Percentiles rank a stretch among this genome's conserved stretches.
Evolutionary conservation across 2,797 vertebrate genomes (phyloP).

Genomic region (Rhinichthys osculus): DNA sequence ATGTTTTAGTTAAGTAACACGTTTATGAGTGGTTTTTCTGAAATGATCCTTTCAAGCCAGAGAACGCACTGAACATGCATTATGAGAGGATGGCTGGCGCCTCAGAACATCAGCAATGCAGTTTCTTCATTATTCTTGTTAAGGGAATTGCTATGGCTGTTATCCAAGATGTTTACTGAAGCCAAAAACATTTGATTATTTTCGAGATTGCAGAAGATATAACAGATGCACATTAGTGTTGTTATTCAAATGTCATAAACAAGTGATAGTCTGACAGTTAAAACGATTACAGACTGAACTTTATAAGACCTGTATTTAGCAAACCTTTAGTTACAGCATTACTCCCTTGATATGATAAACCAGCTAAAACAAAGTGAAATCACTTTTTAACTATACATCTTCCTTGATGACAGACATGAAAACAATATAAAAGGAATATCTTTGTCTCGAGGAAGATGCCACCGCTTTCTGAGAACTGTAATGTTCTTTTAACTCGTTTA

Average conservation of each 20-base stretch:
- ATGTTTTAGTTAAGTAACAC: background rate
- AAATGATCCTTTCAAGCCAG: background rate
- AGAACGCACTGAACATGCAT: background rate
- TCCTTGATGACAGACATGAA: background rate
- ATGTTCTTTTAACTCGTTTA: conserved; percentile 20
- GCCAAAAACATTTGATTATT: conserved; percentile 8
- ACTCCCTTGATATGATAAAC: background rate
- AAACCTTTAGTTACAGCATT: background rate
- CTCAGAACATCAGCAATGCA: background rate
- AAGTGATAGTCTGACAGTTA: background rate
- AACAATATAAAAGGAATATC: background rate
- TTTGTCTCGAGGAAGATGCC: background rate
- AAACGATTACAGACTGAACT: background rate
- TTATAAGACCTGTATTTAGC: background rate
- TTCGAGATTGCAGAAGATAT: background rate
- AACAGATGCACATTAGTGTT: background rate
- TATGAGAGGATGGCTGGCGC: background rate
- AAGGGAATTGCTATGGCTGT: background rate
- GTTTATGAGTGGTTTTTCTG: background rate
- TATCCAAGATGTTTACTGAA: conserved; percentile 6
- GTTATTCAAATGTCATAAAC: background rate
- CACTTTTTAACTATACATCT: background rate
- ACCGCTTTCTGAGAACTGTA: background rate
- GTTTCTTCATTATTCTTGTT: background rate
- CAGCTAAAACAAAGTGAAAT: background rate